Percentiles rank a stretch among this genome's conserved stretches.
These are phyloP conservation scores for Germaria angustata DNA, from an alignment of 2,888 invertebrate genomes.

Conservation along the genomic window DNA sequence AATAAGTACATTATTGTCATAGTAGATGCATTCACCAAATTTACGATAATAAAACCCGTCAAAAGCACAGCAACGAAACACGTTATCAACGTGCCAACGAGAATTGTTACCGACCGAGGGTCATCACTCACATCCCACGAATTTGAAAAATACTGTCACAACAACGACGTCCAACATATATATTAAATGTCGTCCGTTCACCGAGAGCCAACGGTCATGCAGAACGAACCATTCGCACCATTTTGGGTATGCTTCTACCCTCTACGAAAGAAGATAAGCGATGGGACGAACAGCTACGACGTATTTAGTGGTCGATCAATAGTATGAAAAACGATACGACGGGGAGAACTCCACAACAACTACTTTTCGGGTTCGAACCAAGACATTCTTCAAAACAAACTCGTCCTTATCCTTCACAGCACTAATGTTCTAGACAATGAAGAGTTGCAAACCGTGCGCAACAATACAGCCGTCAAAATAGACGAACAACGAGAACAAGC, in stretches of 20 bases:
- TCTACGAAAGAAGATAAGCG: constrained; percentile 38
- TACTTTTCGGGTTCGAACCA: constrained; percentile 48
- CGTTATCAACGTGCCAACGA: constrained; percentile 60
- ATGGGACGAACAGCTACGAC: constrained; percentile 46
- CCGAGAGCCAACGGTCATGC: constrained; percentile 68
- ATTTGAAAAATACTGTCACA: constrained; percentile 65
- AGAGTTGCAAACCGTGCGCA: neutral
- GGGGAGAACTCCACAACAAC: constrained; percentile 40
- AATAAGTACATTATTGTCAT: constrained; percentile 53
- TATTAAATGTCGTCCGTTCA: constrained; percentile 68
- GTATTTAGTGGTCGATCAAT: constrained; percentile 54
- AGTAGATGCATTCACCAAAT: constrained; percentile 61
- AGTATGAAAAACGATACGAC: constrained; percentile 50
- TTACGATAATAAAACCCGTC: constrained; percentile 23
- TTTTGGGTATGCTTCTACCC: constrained; percentile 43
- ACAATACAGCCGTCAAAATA: constrained; percentile 6
- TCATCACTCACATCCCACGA: constrained; percentile 68
- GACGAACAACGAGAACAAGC: constrained; percentile 18
- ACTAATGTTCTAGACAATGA: neutral
- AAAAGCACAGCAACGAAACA: constrained; percentile 44
- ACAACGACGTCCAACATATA: constrained; percentile 67
- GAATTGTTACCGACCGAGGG: constrained; percentile 70
- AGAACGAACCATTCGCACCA: constrained; percentile 48
- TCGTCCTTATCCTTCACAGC: constrained; percentile 16
- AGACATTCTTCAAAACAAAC: constrained; percentile 50